Evolutionary conservation across 2,888 invertebrate species (phyloP), one percentile per base, ranked within the genome.

Genomic region (Protodeltote pygarga): DNA sequence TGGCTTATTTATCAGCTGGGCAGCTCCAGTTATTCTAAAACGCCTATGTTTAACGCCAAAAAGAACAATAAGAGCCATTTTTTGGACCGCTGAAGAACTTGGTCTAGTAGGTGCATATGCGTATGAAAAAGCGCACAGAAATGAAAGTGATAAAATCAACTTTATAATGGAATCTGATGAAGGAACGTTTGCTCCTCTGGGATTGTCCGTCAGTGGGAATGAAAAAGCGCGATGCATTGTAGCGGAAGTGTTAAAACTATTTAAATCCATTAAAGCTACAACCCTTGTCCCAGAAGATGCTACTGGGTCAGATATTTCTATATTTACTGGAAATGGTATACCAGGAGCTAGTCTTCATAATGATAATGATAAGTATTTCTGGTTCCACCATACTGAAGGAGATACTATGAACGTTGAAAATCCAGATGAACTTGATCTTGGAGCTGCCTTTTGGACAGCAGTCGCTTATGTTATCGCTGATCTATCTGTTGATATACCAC

Each of bases 131-230:
- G 77, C 79, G 2, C 96, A 96, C 70, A 85, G 87, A 66, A 75
- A 91, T 33, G 91, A 92, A 61, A 80, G 92, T 21, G 77, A 93
- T 2, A 94, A 95, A 60, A 94, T 96, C 45, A 95, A 95, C 73
- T 94, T 96, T 34, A 94, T 96, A 1, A 95, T 97, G 94, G 97
- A 97, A 85, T 96, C 97, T 0, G 97, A 97, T 77, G 93, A 93
- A 71, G 97, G 97, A 3, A 96, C 96, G 1, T 97, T 97, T 73
- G 93, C 92, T 9, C 96, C 97, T 0, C 73, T 92, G 3, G 97
- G 97, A 6, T 83, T 97, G 3, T 89, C 87, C 35, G 95, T 95
- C 65, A 88, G 92, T n/a, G 96, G 95, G 27, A 93, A 88, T 20
- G 73, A 89, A 27, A 78, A 93, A 60, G 94, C 95, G 0, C 92